Base-by-base conservation (phyloP, 2,797 vertebrate species). In the Glyptemys insculpta region DNA sequence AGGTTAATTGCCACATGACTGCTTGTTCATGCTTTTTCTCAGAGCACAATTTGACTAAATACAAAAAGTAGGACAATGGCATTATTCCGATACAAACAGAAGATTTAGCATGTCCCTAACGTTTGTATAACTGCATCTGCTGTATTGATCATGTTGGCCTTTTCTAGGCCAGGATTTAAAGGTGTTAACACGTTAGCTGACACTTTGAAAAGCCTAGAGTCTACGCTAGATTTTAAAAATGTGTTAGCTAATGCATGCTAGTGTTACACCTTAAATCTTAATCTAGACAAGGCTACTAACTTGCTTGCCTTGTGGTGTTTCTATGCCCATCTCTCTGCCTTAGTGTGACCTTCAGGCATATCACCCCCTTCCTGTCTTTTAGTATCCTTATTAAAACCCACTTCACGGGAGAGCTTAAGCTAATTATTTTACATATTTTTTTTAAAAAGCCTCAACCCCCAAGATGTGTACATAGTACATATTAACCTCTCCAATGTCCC, bases 11-110 rank as follows among this genome's bases (percentile, higher is more conserved):
- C 96, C 88, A 87, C 0, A 0, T 92, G 94, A 29, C 76, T 88
- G 8, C 83, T 65, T 47, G 57, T 76, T 90, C 79, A 37, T 86
- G 53, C 92, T 87, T 93, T 90, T 80, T 85, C 23, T 54, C 88
- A 3, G 8, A 84, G 80, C 83, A 92, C 89, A 41, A 52, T 93
- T 94, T 76, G 34, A 12, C 57, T 91, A 65, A 89, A 79, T 92
- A 47, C 53, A 82, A 81, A 95, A 88, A 89, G 87, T 78, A 29
- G 53, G 62, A 41, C 25, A 21, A 4, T 54, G 78, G 9, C 53
- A 31, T 86, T 88, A 47, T 29, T 91, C 84, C 8, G 85, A 91
- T 91, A 76, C 81, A 49, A 5, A 31, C 15, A 81, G 25, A 62
- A 23, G 62, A 19, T 90, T 44, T 65, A 56, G 25, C 52, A 27